These are phyloP conservation scores for Syndactyla subalaris DNA, from an alignment of 2,797 vertebrate genomes.

Conservation along the genomic window DNA sequence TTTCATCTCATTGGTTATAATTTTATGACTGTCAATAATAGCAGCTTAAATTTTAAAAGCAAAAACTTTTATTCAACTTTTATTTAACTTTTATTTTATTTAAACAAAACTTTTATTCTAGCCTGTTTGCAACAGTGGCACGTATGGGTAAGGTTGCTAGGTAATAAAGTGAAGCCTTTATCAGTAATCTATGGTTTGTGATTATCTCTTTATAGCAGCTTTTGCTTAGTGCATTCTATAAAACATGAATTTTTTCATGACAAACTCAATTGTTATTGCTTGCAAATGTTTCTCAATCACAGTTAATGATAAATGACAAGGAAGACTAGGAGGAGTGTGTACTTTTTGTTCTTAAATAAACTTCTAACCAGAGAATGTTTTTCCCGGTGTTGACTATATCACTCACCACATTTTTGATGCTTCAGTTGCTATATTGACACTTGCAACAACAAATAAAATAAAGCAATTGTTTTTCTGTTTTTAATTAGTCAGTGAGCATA, in stretches of 20 bases:
- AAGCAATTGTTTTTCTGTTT: background rate
- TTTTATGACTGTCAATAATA: background rate
- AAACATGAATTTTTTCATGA: background rate
- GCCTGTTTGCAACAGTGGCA: background rate
- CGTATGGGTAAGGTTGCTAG: background rate
- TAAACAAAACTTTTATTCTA: background rate
- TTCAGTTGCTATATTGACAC: background rate
- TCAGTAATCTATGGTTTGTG: conserved; percentile 4
- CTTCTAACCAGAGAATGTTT: background rate
- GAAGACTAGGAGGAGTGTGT: background rate
- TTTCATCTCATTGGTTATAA: background rate
- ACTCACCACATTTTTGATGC: background rate
- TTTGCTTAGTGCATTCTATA: background rate
- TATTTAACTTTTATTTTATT: too few species aligned
- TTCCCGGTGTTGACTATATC: background rate
- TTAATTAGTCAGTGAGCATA: background rate
- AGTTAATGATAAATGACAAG: background rate
- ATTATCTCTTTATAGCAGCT: background rate
- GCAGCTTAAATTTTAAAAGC: background rate
- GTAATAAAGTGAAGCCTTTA: background rate
- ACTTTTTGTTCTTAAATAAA: background rate
- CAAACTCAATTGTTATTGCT: conserved; percentile 22
- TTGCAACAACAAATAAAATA: background rate
- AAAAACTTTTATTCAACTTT: too few species aligned
- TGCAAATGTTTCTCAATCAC: background rate